Conservation (phyloP, 2,113 vertebrate species). For the Cyphomyrus plagiostoma region DNA sequence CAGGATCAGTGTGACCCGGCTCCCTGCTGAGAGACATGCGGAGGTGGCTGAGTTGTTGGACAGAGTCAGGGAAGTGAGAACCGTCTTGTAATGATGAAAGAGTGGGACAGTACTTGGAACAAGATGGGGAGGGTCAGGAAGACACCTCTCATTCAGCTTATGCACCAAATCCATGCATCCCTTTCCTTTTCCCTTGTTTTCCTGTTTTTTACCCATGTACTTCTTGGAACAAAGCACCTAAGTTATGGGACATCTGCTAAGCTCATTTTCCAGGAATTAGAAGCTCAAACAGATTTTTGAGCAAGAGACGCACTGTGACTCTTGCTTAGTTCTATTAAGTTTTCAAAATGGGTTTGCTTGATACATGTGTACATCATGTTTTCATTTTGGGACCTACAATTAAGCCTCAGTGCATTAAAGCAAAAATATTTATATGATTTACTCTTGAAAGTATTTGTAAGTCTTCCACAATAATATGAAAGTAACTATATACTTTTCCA, state of each 20-base stretch:
- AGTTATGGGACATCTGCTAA: conserved; percentile 67
- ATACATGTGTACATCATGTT: background rate
- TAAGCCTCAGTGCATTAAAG: background rate
- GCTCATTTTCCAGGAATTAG: conserved; percentile 67
- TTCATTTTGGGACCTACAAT: background rate
- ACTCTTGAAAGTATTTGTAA: background rate
- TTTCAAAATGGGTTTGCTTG: background rate
- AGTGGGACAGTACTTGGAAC: conserved; percentile 2
- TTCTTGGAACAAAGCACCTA: conserved; percentile 63
- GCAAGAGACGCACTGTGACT: background rate
- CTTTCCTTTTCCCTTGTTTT: conserved; percentile 22
- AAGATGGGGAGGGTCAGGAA: background rate
- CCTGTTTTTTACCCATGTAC: conserved; percentile 42
- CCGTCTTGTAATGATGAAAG: background rate
- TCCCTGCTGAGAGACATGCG: conserved; percentile 31
- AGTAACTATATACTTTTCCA: background rate
- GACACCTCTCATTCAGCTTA: conserved; percentile 29
- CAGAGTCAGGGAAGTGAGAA: conserved; percentile 25
- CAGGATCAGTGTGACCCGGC: conserved; percentile 39
- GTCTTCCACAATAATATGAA: background rate
- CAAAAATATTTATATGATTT: background rate
- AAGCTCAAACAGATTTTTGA: conserved; percentile 57
- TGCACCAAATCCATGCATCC: background rate
- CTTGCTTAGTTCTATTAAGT: background rate
- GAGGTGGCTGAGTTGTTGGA: conserved; percentile 22